Conservation (phyloP, 2,113 vertebrate genomes). For the Arizona elegans region DNA sequence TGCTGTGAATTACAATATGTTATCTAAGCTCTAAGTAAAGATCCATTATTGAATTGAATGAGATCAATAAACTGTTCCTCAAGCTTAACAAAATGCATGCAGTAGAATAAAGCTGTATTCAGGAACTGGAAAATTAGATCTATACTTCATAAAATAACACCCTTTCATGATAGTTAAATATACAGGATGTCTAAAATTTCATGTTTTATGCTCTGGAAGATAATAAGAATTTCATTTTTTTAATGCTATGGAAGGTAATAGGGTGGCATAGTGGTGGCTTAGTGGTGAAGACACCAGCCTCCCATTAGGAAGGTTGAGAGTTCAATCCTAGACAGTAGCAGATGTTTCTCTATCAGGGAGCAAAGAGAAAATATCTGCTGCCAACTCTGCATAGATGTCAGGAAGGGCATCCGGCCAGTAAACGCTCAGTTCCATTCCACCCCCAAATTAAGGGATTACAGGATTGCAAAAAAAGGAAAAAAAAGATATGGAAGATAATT, state of each 20-base stretch:
- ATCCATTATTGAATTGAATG: constrained; percentile 8
- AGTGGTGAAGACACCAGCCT: background rate
- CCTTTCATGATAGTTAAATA: background rate
- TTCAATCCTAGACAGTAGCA: background rate
- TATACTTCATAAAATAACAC: background rate
- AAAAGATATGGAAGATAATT: background rate
- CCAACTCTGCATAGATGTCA: background rate
- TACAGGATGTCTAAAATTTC: background rate
- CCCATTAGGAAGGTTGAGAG: background rate
- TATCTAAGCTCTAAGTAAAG: background rate
- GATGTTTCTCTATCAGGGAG: background rate
- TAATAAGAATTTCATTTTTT: background rate
- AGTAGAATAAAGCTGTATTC: background rate
- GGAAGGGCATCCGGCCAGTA: background rate
- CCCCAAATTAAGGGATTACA: background rate
- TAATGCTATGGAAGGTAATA: background rate
- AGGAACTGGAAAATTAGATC: background rate
- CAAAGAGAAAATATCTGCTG: background rate
- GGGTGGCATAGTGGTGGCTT: background rate
- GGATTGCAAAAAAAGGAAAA: background rate
- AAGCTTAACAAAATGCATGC: background rate
- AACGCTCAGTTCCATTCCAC: background rate
- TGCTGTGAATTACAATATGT: background rate
- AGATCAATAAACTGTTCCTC: background rate
- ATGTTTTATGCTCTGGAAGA: background rate